These are phyloP conservation scores for Colossoma macropomum DNA, from an alignment of 2,113 vertebrate genomes.

Conservation along the genomic window DNA sequence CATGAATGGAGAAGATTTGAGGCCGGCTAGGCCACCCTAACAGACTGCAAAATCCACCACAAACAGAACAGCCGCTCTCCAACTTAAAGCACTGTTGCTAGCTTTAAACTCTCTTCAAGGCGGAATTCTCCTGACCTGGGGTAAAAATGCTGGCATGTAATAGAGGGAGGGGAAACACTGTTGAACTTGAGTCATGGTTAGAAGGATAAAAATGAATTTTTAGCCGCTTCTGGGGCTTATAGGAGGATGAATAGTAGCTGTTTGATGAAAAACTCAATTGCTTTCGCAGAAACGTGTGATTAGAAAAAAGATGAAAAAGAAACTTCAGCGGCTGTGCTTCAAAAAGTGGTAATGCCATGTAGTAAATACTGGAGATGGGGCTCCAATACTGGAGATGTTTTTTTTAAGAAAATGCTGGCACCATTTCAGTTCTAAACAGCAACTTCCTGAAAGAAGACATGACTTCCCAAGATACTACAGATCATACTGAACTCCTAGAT, in stretches of 20 bases:
- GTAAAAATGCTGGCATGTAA: slow-evolving; percentile 26
- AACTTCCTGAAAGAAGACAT: not conserved
- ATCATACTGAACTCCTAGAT: not conserved
- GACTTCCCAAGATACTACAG: not conserved
- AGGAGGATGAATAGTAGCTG: slow-evolving; percentile 4
- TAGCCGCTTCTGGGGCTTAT: slow-evolving; percentile 35
- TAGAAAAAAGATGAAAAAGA: slow-evolving; percentile 45
- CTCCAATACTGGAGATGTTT: not conserved
- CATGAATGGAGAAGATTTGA: slow-evolving; percentile 39
- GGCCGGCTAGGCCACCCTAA: slow-evolving; percentile 31
- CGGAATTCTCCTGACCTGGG: slow-evolving; percentile 2
- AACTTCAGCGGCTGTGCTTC: not conserved
- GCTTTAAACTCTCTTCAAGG: slow-evolving; percentile 19
- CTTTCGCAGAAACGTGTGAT: slow-evolving; percentile 32
- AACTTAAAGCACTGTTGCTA: not conserved
- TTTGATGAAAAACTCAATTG: slow-evolving; percentile 50
- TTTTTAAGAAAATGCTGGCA: not conserved
- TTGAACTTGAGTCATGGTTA: slow-evolving; percentile 39
- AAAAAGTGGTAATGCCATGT: not conserved
- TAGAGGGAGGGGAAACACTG: slow-evolving; percentile 10
- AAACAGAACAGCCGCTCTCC: slow-evolving; percentile 41
- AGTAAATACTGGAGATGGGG: slow-evolving; percentile 4
- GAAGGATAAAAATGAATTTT: slow-evolving; percentile 43
- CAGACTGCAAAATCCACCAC: slow-evolving; percentile 42
- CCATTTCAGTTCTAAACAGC: not conserved